Percentiles rank a stretch among this genome's conserved stretches.
Conservation (phyloP, 2,797 vertebrate genomes). For the Gorsachius magnificus region DNA sequence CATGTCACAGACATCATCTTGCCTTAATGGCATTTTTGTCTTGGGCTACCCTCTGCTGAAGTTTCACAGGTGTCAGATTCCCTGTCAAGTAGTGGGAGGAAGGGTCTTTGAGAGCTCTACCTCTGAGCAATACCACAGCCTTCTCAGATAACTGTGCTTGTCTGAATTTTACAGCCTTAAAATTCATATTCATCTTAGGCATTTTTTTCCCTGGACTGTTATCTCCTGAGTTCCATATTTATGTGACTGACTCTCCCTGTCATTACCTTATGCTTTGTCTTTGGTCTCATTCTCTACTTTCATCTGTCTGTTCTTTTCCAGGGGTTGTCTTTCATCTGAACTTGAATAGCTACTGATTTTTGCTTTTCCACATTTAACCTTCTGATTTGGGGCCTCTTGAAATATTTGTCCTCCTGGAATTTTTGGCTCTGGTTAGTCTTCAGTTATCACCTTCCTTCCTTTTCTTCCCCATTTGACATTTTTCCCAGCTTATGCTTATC, state of each 20-base stretch:
- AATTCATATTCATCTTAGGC: background rate
- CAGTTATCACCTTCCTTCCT: background rate
- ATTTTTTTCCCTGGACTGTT: background rate
- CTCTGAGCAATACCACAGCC: background rate
- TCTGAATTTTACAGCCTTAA: slow-evolving; percentile 8
- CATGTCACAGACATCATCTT: background rate
- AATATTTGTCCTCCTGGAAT: background rate
- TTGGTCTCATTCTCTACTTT: background rate
- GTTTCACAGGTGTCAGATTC: background rate
- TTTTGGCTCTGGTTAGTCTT: slow-evolving; percentile 4
- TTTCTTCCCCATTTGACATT: background rate
- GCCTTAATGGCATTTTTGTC: background rate
- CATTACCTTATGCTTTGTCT: background rate
- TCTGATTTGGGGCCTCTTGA: background rate
- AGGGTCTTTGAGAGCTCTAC: background rate
- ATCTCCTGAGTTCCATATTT: background rate
- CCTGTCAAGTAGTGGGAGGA: background rate
- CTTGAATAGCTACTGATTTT: background rate
- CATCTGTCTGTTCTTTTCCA: background rate
- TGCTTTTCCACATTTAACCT: background rate
- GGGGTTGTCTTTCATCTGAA: background rate
- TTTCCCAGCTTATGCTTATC: background rate
- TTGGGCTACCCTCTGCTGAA: background rate
- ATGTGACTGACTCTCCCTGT: background rate
- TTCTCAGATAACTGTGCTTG: background rate